These are phyloP conservation scores for Falco cherrug DNA, from an alignment of 2,797 vertebrate species.

Conservation along the genomic window DNA sequence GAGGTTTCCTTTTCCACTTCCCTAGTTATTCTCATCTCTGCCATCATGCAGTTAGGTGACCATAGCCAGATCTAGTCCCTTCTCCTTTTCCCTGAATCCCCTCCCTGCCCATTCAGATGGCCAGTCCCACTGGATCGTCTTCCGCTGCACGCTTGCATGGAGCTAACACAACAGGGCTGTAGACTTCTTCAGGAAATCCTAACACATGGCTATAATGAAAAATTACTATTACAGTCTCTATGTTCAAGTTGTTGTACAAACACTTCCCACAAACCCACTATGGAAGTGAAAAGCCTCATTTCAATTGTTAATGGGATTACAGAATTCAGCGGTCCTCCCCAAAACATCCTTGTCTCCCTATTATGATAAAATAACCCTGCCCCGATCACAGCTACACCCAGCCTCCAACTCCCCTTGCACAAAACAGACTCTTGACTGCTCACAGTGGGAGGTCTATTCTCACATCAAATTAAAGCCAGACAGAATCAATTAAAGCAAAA, in stretches of 20 bases:
- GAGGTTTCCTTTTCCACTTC: neutral
- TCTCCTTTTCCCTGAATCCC: neutral
- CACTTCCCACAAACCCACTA: slow-evolving; percentile 29
- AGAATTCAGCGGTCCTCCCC: slow-evolving; percentile 8
- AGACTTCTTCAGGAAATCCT: neutral
- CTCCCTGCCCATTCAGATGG: neutral
- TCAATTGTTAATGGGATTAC: slow-evolving; percentile 28
- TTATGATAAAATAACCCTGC: neutral
- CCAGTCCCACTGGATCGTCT: neutral
- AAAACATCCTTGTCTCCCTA: neutral
- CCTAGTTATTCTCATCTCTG: neutral
- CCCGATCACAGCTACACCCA: neutral
- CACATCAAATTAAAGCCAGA: slow-evolving; percentile 65
- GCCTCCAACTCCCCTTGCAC: neutral
- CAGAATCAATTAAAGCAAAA: slow-evolving; percentile 72
- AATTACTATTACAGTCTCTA: neutral
- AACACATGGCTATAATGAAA: neutral
- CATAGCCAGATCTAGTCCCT: neutral
- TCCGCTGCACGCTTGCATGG: neutral
- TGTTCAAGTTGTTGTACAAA: neutral
- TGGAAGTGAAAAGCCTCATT: slow-evolving; percentile 57
- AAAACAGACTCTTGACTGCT: neutral
- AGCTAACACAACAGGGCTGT: neutral
- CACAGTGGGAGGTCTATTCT: slow-evolving; percentile 60
- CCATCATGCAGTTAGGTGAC: neutral